Conservation (phyloP, 2,113 vertebrate genomes). For the Thalassarche chlororhynchos region DNA sequence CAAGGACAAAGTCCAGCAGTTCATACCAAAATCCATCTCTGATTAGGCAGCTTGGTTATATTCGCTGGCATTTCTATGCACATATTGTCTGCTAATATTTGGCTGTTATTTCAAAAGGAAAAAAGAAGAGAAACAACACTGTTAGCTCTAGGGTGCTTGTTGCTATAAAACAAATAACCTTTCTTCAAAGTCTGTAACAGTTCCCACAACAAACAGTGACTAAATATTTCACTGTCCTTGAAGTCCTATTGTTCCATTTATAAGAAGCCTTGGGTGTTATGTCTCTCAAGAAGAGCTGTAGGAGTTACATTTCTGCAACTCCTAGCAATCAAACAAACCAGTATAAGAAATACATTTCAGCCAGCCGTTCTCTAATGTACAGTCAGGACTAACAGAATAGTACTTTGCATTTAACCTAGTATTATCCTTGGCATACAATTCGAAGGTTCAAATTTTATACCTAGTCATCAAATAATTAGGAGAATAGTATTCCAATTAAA, state of each 20-base stretch:
- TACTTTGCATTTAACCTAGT: neutral
- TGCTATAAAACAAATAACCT: slow-evolving; percentile 19
- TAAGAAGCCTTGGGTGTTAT: neutral
- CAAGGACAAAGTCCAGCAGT: neutral
- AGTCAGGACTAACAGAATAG: neutral
- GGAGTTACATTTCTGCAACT: neutral
- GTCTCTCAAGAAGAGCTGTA: neutral
- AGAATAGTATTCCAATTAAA: neutral
- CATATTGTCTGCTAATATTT: neutral
- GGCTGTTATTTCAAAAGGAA: neutral
- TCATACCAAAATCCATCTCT: neutral
- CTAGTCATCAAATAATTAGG: neutral
- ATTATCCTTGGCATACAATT: neutral
- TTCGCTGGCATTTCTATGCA: neutral
- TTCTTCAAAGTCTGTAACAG: neutral
- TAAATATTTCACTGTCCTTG: slow-evolving; percentile 30
- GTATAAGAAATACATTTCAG: neutral
- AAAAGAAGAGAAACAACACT: neutral
- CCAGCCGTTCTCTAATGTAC: neutral
- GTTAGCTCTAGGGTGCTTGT: neutral
- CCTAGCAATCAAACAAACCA: neutral
- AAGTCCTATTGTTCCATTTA: neutral
- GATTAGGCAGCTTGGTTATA: neutral
- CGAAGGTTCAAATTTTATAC: neutral
- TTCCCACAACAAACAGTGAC: neutral